A percentile compares a stretch with the other conserved stretches of the same genome.
These are phyloP conservation scores for Macrosiphum euphorbiae DNA, from an alignment of 2,888 invertebrate genomes.

Conservation along the genomic window DNA sequence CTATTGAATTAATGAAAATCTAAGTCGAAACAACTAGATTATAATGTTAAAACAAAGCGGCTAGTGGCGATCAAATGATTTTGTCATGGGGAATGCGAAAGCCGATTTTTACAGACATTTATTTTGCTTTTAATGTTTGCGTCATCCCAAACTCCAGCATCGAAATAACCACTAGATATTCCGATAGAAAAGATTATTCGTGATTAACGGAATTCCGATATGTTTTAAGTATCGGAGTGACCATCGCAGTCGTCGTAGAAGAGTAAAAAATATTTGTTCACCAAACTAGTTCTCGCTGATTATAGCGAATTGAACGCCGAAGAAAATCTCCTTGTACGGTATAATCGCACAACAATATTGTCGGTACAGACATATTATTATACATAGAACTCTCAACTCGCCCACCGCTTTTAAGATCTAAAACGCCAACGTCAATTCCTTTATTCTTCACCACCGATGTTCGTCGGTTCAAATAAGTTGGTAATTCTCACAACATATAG, in stretches of 20 bases:
- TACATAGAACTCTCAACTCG: background rate
- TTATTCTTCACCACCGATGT: background rate
- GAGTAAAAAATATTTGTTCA: background rate
- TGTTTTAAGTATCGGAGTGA: background rate
- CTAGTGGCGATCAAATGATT: no score
- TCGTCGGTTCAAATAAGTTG: background rate
- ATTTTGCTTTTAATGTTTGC: no score
- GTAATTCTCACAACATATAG: background rate
- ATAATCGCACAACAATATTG: constrained; percentile 33
- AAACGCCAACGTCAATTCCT: constrained; percentile 22
- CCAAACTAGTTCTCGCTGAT: constrained; percentile 1
- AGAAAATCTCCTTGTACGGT: constrained; percentile 60
- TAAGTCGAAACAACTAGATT: background rate
- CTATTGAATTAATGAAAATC: background rate
- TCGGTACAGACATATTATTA: background rate
- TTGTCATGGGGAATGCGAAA: no score
- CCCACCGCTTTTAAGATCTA: constrained; percentile 1
- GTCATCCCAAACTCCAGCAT: background rate
- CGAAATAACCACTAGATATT: background rate
- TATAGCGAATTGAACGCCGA: background rate
- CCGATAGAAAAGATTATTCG: background rate
- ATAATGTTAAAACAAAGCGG: background rate
- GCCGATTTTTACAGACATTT: no score
- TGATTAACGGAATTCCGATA: background rate
- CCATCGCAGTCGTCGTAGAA: background rate